These are phyloP conservation scores for Agrenia bidenticulata DNA, from an alignment of 2,888 invertebrate species.

Conservation along the genomic window DNA sequence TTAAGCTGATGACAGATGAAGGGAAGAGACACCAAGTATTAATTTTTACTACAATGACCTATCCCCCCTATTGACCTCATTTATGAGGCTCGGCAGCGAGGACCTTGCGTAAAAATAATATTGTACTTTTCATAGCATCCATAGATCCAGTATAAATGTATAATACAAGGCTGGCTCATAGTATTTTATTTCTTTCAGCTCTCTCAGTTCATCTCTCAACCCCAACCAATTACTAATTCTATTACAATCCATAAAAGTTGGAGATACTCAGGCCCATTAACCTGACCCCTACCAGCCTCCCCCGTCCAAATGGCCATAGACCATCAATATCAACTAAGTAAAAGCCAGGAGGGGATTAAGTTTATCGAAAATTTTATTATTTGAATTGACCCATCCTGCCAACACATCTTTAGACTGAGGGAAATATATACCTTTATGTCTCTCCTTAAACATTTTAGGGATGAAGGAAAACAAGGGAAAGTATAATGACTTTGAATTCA, in stretches of 20 bases:
- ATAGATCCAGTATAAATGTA: too few relatives aligned
- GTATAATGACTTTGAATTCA: neutral
- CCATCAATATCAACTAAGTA: conserved; percentile 13
- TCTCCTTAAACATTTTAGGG: neutral
- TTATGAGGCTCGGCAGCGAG: too few relatives aligned
- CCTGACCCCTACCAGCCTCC: conserved; percentile 1
- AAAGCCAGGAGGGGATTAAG: conserved; percentile 14
- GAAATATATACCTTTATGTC: neutral
- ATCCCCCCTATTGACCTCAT: too few relatives aligned
- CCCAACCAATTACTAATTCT: conserved; percentile 8
- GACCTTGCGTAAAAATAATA: too few relatives aligned
- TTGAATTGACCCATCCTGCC: conserved; percentile 11
- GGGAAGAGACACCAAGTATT: too few relatives aligned
- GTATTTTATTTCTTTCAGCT: too few relatives aligned
- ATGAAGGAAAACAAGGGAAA: neutral
- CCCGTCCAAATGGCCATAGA: neutral
- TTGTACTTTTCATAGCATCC: too few relatives aligned
- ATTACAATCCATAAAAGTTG: conserved; percentile 3
- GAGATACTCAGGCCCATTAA: conserved; percentile 1
- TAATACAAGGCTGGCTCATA: too few relatives aligned
- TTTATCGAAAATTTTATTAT: conserved; percentile 15
- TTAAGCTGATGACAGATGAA: too few relatives aligned
- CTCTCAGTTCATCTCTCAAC: too few relatives aligned
- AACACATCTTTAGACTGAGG: conserved; percentile 3
- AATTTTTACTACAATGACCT: too few relatives aligned